phyloP scores from a whole-genome alignment of 2,888 invertebrate species.

The Lomographa bimaculata region DNA sequence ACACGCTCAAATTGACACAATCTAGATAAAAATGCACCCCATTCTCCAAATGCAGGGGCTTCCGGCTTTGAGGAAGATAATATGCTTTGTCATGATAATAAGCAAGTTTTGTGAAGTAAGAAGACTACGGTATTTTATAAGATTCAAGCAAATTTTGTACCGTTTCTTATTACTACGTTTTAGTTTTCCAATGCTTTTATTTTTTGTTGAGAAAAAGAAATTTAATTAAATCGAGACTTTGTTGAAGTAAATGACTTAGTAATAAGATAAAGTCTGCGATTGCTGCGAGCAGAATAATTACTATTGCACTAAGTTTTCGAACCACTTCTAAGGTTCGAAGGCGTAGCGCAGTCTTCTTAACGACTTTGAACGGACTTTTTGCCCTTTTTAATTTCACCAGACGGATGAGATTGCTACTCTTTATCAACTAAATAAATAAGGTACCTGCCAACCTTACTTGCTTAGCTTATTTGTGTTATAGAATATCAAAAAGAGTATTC shows the following conservation, averaged over 20 bases:
- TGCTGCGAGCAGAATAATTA: slow-evolving; percentile 16
- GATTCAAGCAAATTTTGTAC: no score
- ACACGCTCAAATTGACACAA: slow-evolving; percentile 6
- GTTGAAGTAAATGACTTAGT: background rate
- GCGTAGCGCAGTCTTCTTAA: slow-evolving; percentile 21
- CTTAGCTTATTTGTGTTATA: no score
- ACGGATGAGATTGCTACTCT: no score
- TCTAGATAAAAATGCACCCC: slow-evolving; percentile 7
- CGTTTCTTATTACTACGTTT: no score
- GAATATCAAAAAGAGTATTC: no score
- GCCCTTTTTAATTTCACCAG: slow-evolving; percentile 24
- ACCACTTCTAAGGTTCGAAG: slow-evolving; percentile 17
- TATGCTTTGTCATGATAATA: no score
- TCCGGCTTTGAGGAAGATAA: no score
- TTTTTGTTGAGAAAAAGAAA: background rate
- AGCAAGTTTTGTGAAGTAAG: no score
- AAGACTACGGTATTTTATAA: no score
- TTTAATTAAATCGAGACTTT: background rate
- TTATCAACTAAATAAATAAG: no score
- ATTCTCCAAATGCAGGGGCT: slow-evolving; percentile 5
- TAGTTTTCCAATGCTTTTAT: no score
- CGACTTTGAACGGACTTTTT: slow-evolving; percentile 17
- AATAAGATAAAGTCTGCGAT: slow-evolving; percentile 11
- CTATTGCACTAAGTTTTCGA: slow-evolving; percentile 15
- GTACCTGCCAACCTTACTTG: no score